These are phyloP conservation scores for Pecten maximus DNA, from an alignment of 2,888 invertebrate genomes.

Conservation along the genomic window DNA sequence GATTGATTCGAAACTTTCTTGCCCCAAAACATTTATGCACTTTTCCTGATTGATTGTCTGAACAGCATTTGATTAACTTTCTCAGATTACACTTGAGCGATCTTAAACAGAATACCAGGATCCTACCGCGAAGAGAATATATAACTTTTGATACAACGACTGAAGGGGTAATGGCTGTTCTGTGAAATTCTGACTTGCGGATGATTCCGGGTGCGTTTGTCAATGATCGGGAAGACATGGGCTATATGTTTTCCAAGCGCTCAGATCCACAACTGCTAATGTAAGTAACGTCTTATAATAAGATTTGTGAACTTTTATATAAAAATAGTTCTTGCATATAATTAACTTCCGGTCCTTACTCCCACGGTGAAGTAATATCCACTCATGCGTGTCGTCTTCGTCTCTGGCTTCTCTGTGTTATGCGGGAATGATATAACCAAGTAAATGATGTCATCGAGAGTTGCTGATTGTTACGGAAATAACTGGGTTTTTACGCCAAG, in stretches of 20 bases:
- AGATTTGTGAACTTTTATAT: no score
- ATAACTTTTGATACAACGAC: neutral
- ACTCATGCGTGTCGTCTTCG: neutral
- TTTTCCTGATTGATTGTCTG: neutral
- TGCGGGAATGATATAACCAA: neutral
- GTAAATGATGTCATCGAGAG: neutral
- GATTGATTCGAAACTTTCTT: neutral
- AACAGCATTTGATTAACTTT: neutral
- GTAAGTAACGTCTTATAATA: no score
- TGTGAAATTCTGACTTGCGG: no score
- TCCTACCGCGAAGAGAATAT: no score
- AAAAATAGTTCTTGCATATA: neutral
- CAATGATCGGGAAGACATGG: no score
- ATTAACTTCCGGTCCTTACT: neutral
- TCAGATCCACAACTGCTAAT: no score
- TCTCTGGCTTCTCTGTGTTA: neutral
- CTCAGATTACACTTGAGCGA: no score
- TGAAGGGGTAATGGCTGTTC: no score
- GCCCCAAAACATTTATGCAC: neutral
- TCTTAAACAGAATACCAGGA: no score
- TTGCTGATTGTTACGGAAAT: neutral
- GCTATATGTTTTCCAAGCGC: no score
- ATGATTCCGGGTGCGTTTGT: no score
- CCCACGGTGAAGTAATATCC: neutral
- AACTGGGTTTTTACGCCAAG: conserved; percentile 26